Percentiles rank a stretch among this genome's conserved stretches.
Evolutionary conservation across 2,797 vertebrate species (phyloP).

Genomic region (Phalanger gymnotis): DNA sequence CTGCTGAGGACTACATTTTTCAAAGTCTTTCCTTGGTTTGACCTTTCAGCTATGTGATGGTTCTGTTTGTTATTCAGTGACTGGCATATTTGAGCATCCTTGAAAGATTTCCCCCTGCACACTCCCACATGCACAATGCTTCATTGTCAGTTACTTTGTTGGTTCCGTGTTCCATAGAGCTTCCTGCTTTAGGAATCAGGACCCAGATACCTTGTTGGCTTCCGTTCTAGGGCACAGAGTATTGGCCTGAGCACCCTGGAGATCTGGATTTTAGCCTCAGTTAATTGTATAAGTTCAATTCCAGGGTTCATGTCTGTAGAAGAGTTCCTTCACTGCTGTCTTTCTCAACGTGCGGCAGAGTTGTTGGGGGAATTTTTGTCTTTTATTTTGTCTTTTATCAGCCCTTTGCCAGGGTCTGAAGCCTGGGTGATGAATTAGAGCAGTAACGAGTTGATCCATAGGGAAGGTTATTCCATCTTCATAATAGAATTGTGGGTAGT

Average conservation of each 20-base stretch:
- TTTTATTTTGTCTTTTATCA: constrained; percentile 10
- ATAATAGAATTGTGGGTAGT: background rate
- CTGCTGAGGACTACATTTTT: background rate
- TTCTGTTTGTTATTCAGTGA: background rate
- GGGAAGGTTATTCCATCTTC: background rate
- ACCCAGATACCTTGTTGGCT: background rate
- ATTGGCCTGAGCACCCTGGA: background rate
- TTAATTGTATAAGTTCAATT: constrained; percentile 11
- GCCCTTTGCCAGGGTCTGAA: constrained; percentile 1
- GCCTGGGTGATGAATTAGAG: background rate
- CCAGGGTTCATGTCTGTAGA: background rate
- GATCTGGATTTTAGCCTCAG: constrained; percentile 18
- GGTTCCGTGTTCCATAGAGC: background rate
- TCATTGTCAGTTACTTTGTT: background rate
- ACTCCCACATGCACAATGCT: background rate
- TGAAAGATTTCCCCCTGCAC: background rate
- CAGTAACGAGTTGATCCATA: background rate
- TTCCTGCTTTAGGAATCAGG: background rate
- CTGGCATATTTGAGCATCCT: background rate
- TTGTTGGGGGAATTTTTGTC: too few species aligned
- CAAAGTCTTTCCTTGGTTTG: background rate
- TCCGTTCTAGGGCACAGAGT: constrained; percentile 2
- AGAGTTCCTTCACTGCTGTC: constrained; percentile 6
- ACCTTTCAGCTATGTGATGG: background rate
- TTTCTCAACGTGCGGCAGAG: background rate